A percentile compares a stretch with the other conserved stretches of the same genome.
Conservation (phyloP, 2,113 vertebrate species). For the Parus major region DNA sequence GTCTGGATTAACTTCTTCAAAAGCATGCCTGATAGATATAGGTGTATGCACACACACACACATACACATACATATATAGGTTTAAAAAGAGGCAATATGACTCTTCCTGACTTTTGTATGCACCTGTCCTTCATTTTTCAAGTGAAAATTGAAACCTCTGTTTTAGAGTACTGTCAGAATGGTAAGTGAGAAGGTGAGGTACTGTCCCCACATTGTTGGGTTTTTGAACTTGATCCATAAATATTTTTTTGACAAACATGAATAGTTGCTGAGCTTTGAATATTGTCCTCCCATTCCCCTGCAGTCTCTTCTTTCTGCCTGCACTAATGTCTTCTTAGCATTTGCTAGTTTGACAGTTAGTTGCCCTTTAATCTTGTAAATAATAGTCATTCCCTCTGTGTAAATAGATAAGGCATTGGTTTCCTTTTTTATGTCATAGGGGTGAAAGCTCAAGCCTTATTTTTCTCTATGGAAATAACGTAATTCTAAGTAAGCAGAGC, state of each 20-base stretch:
- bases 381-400: neutral
- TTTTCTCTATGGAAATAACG: neutral
- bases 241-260: neutral
- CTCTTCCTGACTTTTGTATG: neutral
- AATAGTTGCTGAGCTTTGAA: neutral
- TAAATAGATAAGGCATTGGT: neutral
- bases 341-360: neutral
- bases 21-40: neutral
- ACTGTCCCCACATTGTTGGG: neutral
- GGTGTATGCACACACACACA: neutral
- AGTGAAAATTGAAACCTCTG: neutral
- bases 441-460: neutral
- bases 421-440: neutral
- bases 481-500: neutral
- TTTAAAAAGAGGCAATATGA: neutral
- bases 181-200: neutral
- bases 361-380: neutral
- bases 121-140: neutral
- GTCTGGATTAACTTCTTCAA: neutral
- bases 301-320: neutral
- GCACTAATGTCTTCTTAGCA: neutral
- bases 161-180: neutral
- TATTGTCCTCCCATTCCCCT: neutral
- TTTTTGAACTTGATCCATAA: neutral
- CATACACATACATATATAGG: rapidly evolving